Evolutionary conservation across 2,113 vertebrate species (phyloP), one percentile per base, ranked within the genome.

Genomic region (Oncorhynchus mykiss): DNA sequence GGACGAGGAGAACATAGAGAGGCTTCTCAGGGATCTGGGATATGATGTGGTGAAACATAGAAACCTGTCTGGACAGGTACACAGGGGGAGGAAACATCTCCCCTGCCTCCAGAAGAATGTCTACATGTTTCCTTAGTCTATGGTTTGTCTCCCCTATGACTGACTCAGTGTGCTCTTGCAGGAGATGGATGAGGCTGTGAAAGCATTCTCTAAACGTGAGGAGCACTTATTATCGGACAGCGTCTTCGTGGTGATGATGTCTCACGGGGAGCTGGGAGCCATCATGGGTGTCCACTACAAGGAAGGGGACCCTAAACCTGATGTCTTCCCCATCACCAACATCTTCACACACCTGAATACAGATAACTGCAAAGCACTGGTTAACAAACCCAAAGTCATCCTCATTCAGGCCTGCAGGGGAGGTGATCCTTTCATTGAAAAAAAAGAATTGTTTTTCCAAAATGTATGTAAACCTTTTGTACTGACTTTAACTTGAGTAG

Each of bases 361-460:
- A 7, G 0, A 22, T 49, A 85, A 83, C 4, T 97, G 96, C 78
- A 75, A 65, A 2, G 88, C 18, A 0, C 86, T 97, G 83, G 27
- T 80, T 5, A 51, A 94, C 75, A 97, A 97, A 83, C 95, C 96
- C 74, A 97, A 97, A 78, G 89, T 96, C 82, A 88, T 98, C 84
- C 86, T 98, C 85, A 94, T 96, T 74, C 96, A 97, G 88, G 93
- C 95, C 68, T 97, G 96, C 80, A 94, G 95, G 84, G 96, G 95
- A 78, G 82, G 49, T 51, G 4, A 51, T 51, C 49, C 14, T 51
- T 51, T 16, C 3, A 14, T 51, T 34, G 34, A 34, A 34, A 7
- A 31, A 34, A 34, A 34, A 34, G 1, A 2, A 34, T 34, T 16
- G 2, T 54, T 54, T 54, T 54, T 18, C 5, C 51, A 7, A 54